Percentiles rank a stretch among this genome's conserved stretches.
Conservation (phyloP, 2,797 vertebrate species). For the Lepilemur septentrionalis region DNA sequence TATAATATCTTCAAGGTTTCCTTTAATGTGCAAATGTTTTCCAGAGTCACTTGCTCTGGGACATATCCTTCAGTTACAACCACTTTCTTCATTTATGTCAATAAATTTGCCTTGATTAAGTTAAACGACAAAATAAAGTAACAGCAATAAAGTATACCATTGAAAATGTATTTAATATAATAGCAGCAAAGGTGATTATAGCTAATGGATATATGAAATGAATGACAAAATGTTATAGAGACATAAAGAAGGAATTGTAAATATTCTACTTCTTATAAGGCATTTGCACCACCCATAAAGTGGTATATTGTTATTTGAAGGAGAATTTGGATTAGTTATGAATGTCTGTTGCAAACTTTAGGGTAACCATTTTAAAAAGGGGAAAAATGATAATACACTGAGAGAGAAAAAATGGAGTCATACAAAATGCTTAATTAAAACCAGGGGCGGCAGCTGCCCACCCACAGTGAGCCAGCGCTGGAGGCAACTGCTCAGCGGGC, state of each 20-base stretch:
- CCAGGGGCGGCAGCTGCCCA: background rate
- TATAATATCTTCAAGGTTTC: no score
- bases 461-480: no score
- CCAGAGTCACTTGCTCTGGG: no score
- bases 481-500: no score
- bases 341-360: background rate
- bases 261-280: background rate
- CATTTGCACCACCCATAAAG: background rate
- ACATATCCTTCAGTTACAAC: no score
- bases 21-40: no score
- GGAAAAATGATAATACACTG: background rate
- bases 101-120: no score
- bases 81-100: no score
- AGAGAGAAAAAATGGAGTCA: background rate
- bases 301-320: background rate
- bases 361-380: background rate
- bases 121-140: background rate
- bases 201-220: background rate
- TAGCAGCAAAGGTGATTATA: background rate
- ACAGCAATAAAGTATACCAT: background rate
- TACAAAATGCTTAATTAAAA: background rate
- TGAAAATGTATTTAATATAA: background rate
- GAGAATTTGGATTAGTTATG: background rate
- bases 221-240: background rate
- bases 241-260: background rate